Conservation (phyloP, 2,113 vertebrate genomes). For the Tapirus terrestris region DNA sequence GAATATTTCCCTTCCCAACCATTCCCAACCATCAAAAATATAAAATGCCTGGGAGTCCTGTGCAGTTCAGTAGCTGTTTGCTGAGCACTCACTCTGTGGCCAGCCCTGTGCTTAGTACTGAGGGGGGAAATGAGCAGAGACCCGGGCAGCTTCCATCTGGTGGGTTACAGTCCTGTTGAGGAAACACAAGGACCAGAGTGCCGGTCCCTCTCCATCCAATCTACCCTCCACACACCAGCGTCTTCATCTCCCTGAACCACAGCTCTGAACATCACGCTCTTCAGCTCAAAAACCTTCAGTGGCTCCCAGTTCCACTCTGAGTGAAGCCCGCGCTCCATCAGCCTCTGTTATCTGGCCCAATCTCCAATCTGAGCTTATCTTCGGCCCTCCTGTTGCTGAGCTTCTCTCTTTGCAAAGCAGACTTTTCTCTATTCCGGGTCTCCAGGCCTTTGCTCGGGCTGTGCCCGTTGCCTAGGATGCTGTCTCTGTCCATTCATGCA, state of each 20-base stretch:
- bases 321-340: neutral
- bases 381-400: neutral
- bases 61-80: neutral
- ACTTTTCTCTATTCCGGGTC: neutral
- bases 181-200: neutral
- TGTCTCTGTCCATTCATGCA: neutral
- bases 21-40: neutral
- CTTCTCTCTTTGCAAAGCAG: neutral
- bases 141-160: neutral
- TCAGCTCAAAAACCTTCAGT: neutral
- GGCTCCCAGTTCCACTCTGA: neutral
- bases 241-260: neutral
- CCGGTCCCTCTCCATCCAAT: neutral
- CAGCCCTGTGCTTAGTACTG: neutral
- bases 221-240: rapidly evolving
- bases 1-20: conserved; percentile 36
- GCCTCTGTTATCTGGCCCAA: neutral
- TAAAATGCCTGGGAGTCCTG: neutral
- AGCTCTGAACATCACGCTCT: neutral
- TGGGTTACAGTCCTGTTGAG: neutral
- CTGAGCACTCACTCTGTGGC: neutral
- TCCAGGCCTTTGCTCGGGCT: neutral
- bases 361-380: neutral
- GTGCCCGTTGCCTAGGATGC: neutral
- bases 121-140: neutral